phyloP scores from a whole-genome alignment of 2,797 vertebrate genomes.

The Chloroceryle amazona region DNA sequence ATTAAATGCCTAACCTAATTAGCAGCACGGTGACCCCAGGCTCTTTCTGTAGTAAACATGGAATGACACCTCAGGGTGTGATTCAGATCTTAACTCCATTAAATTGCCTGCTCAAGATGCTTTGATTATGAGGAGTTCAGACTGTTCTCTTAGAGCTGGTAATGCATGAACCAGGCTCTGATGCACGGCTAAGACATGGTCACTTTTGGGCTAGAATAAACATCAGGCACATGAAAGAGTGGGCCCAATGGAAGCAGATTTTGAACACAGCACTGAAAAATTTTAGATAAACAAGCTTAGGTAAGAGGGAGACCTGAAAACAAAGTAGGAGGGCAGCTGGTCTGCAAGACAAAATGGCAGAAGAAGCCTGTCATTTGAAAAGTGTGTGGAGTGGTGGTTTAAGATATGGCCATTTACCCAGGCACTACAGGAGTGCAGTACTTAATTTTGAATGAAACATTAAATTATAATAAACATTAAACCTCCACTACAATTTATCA shows the following conservation, averaged over 20 bases:
- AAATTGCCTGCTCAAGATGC: not conserved
- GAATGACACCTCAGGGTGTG: slow-evolving; percentile 9
- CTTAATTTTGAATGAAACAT: slow-evolving; percentile 70
- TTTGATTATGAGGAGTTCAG: not conserved
- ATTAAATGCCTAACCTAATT: not conserved
- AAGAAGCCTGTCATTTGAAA: not conserved
- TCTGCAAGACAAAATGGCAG: not conserved
- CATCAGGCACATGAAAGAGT: not conserved
- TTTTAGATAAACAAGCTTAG: not conserved
- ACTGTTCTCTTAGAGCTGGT: not conserved
- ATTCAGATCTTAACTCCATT: slow-evolving; percentile 37
- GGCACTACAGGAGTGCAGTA: not conserved
- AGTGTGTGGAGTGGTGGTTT: not conserved
- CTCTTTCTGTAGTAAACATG: slow-evolving; percentile 3
- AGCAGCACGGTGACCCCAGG: not conserved
- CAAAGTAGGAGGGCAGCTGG: not conserved
- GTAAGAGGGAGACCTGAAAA: not conserved
- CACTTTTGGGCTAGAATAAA: not conserved
- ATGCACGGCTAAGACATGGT: not conserved
- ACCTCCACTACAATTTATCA: slow-evolving; percentile 38
- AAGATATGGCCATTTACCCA: not conserved
- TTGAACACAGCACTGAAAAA: not conserved
- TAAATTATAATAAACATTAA: slow-evolving; percentile 59
- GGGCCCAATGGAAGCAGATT: not conserved
- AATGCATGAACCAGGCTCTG: not conserved